Base-by-base conservation (phyloP, 1,140 invertebrate species). In the Branchinecta lynchi region DNA sequence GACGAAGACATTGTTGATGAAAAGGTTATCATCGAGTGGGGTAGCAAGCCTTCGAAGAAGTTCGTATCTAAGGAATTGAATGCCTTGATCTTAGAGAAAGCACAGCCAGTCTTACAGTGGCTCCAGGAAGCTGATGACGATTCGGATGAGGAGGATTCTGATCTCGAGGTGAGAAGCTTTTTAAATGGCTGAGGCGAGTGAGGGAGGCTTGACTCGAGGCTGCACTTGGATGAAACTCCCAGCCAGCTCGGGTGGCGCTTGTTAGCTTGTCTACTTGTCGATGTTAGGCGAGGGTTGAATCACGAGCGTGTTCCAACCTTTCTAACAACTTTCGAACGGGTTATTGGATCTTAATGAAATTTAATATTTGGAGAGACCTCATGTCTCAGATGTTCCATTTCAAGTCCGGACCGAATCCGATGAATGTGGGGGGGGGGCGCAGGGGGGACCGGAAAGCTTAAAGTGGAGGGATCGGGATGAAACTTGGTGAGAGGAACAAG, bases 1-100 rank as follows among this genome's bases (percentile, higher is more conserved):
- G 96, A 99, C 79, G 75, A 80, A 72, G 96, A 99, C 80, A 92
- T 99, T 74, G 80, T 98, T 72, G 93, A 95, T 72, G 96, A 99
- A 77, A 90, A 92, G 75, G 87, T 88, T 21, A 82, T 98, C 70
- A 80, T 97, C n/a, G 93, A 96, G 65, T 98, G 95, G 95, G 87
- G 86, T 3, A 87, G 87, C 71, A 98, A 98, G 82, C 89, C 87
- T 70, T 89, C 89, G 70, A 94, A 92, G 79, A 97, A 96, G 78
- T 95, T 94, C 79, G 93, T 96, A 7, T 84, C 86, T 7, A 93
- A 93, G 76, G 91, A 96, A 75, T 78, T 97, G 69, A 88, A 88
- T 68, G 86, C 90, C 71, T 92, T 98, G 76, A 96, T 99, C 77
- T 90, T 94, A 73, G 86, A 87, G 60, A 89, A 92, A 75, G 94